phyloP scores from a whole-genome alignment of 2,888 invertebrate genomes.

The Dendrolimus pini region DNA sequence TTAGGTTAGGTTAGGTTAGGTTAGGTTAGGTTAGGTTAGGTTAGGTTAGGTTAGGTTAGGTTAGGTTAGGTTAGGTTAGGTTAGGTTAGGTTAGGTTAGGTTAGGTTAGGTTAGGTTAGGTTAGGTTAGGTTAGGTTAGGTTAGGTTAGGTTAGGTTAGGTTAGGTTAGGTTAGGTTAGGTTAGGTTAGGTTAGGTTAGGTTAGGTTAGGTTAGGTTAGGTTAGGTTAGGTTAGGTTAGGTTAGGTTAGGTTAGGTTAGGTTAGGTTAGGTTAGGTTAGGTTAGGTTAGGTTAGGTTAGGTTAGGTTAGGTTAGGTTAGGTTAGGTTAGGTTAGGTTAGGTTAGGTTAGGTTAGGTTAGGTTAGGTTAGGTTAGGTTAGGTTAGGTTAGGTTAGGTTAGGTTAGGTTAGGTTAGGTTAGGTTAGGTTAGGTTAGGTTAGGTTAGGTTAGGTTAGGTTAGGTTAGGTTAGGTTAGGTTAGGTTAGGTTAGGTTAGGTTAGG shows the following conservation, averaged over 20 bases:
- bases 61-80: constrained; percentile 13
- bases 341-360: constrained; percentile 4
- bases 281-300: constrained; percentile 1
- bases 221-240: constrained; percentile 2
- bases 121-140: too few relatives aligned
- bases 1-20: too few relatives aligned
- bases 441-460: constrained; percentile 1
- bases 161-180: too few relatives aligned
- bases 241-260: constrained; percentile 6
- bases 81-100: too few relatives aligned
- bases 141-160: too few relatives aligned
- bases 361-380: constrained; percentile 7
- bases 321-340: constrained; percentile 5
- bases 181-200: constrained; percentile 5
- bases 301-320: constrained; percentile 6
- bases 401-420: constrained; percentile 4
- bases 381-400: constrained; percentile 3
- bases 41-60: too few relatives aligned
- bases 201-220: constrained; percentile 1
- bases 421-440: constrained; percentile 8
- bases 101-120: too few relatives aligned
- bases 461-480: constrained; percentile 6
- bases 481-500: constrained; percentile 4
- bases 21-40: too few relatives aligned
- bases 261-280: constrained; percentile 8